Percentiles rank a stretch among this genome's conserved stretches.
phyloP scores from a whole-genome alignment of 1,140 invertebrate species.

The Oncopeltus fasciatus region DNA sequence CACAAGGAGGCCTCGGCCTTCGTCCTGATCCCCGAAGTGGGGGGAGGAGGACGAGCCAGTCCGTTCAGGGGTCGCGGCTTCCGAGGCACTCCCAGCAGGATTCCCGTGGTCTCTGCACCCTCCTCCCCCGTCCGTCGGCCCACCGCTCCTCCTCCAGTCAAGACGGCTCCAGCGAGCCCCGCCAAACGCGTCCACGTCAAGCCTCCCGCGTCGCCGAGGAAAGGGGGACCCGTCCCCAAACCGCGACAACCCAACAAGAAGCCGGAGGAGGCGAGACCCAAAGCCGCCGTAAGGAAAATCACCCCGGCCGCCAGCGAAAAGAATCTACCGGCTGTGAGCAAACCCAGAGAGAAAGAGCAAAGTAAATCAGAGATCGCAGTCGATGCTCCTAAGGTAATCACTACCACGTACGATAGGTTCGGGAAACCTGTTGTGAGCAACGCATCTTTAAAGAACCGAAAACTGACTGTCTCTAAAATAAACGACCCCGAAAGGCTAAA shows the following conservation, averaged over 20 bases:
- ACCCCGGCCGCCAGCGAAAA: neutral
- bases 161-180: slow-evolving; percentile 11
- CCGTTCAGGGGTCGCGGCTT: slow-evolving; percentile 42
- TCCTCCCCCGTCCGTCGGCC: neutral
- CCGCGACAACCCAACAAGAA: neutral
- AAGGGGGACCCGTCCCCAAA: neutral
- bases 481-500: neutral
- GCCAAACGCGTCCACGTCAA: neutral
- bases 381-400: neutral
- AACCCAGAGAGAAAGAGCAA: neutral
- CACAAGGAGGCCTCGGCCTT: slow-evolving; percentile 31
- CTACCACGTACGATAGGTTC: neutral
- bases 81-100: slow-evolving; percentile 30
- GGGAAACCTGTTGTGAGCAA: neutral
- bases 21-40: slow-evolving; percentile 41
- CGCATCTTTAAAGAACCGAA: neutral
- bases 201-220: neutral
- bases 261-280: neutral
- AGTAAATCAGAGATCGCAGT: neutral
- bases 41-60: slow-evolving; percentile 35
- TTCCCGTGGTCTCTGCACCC: slow-evolving; percentile 12
- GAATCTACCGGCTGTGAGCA: neutral
- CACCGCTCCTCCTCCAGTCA: neutral
- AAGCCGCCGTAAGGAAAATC: neutral
- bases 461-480: neutral